Evolutionary conservation across 2,113 vertebrate species (phyloP), one percentile per base, ranked within the genome.

Genomic region (Euleptes europaea): DNA sequence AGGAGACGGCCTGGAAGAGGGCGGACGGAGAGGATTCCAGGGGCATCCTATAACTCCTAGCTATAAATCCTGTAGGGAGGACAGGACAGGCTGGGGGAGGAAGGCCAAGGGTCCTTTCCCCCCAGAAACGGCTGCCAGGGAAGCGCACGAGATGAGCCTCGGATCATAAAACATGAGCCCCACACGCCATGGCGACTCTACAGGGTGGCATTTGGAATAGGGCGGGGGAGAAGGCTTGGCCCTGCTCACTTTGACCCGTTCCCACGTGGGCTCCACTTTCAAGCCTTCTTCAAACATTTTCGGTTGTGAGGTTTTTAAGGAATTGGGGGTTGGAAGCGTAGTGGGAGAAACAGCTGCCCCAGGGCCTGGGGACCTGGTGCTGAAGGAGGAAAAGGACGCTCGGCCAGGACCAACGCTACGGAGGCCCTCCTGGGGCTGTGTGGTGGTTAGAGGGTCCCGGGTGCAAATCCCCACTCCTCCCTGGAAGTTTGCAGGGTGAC

Each of bases 11-110:
- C 87, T 60, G 44, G 42, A 85, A 84, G n/a, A 47, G 5, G 87
- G 70, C 13, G 76, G 63, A 66, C 35, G 67, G 80, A 75, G 88
- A 63, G 78, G 83, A 76, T 80, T 90, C 70, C 54, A 80, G 75
- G 81, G 63, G n/a, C 78, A 47, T 26, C 66, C n/a, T 78, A 78
- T 0, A 1, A 57, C 81, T 57, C 80, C 86, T 23, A 80, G 38
- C 13, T 82, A 78, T 81, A 49, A 90, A 78, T 69, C 54, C 33
- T 0, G 1, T 1, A 76, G 69, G 76, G 78, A 91, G 90, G 72
- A 78, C 80, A 82, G 54, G 84, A 15, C 51, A 5, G 85, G 88
- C 54, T 89, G 80, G 33, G 65, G 63, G 76, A 51, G 79, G 77
- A 70, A 76, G 83, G 66, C 72, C 31, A 0, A 69, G 75, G 82